These are phyloP conservation scores for Barbus barbus DNA, from an alignment of 2,113 vertebrate species.

Conservation along the genomic window DNA sequence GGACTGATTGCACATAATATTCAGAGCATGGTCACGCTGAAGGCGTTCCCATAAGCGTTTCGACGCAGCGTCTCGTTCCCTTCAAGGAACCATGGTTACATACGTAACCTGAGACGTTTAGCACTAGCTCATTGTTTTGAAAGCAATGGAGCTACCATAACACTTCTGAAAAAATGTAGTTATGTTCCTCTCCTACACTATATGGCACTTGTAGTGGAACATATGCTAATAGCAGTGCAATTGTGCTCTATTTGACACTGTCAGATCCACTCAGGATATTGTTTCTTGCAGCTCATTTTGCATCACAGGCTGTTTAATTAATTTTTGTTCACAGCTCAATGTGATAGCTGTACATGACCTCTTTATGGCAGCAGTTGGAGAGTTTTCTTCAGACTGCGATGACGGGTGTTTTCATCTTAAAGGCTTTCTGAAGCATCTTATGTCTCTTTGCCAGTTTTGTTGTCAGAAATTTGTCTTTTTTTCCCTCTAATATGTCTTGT, in stretches of 20 bases:
- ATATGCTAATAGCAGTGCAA: background rate
- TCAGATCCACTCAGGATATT: background rate
- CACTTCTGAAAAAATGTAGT: too few relatives aligned
- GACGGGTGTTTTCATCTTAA: background rate
- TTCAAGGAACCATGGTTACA: too few relatives aligned
- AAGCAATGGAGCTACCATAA: too few relatives aligned
- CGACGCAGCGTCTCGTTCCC: too few relatives aligned
- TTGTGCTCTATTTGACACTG: background rate
- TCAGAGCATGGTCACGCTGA: too few relatives aligned
- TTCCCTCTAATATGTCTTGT: slow-evolving; percentile 32
- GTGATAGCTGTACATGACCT: background rate
- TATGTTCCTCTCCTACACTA: too few relatives aligned
- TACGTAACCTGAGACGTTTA: too few relatives aligned
- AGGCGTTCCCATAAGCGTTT: too few relatives aligned
- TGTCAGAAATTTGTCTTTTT: slow-evolving; percentile 26
- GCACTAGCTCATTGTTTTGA: too few relatives aligned
- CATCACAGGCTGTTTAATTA: background rate
- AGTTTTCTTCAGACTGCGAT: background rate
- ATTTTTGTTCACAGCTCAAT: background rate
- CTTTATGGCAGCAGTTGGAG: background rate
- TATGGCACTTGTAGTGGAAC: background rate
- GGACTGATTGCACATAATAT: too few relatives aligned
- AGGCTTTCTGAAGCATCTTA: slow-evolving; percentile 4
- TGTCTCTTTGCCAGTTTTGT: slow-evolving; percentile 5
- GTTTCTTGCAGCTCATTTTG: background rate